phyloP scores from a whole-genome alignment of 2,113 vertebrate species.

The Panthera uncia region DNA sequence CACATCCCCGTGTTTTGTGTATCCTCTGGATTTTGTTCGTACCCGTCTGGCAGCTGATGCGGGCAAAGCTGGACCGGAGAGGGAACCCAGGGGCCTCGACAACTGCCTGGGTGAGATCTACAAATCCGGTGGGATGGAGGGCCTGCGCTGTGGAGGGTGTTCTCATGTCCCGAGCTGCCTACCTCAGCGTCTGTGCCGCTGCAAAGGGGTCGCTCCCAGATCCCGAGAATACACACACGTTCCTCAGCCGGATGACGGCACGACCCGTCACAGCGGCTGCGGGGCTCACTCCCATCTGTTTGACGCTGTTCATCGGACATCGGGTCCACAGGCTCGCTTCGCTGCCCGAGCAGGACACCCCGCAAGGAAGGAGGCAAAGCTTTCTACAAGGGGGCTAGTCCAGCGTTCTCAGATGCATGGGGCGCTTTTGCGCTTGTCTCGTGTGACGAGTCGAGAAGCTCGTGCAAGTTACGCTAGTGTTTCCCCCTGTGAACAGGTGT shows the following conservation, averaged over 20 bases:
- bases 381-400: accelerated
- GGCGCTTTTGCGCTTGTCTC: neutral
- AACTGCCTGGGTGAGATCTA: too few relatives aligned
- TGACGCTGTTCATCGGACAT: neutral
- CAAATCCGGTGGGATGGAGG: neutral
- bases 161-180: neutral
- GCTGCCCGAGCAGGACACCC: neutral
- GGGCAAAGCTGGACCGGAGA: neutral
- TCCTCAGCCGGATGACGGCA: neutral
- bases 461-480: neutral
- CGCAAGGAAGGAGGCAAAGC: neutral
- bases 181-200: neutral
- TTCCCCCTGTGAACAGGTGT: neutral
- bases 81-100: neutral
- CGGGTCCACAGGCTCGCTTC: neutral
- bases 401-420: neutral
- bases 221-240: neutral
- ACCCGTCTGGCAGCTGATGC: neutral
- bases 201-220: neutral
- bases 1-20: neutral
- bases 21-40: neutral
- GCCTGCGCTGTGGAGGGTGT: neutral
- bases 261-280: neutral
- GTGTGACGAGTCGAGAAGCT: neutral
- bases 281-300: accelerated